Evolutionary conservation across 1,140 invertebrate species (phyloP).

Genomic region (Apis mellifera): Amel_HAv3.1 CM009931.2:17057001-17057500

Average conservation of each 20-base stretch:
- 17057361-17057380: not conserved
- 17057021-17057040: not conserved
- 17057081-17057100: not conserved
- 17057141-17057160: too few species aligned
- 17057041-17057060: not conserved
- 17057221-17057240: not conserved
- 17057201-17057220: not conserved
- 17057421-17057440: not conserved
- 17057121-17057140: too few species aligned
- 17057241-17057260: not conserved
- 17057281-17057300: not conserved
- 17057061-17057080: not conserved
- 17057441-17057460: not conserved
- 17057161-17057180: too few species aligned
- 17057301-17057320: not conserved
- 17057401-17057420: not conserved
- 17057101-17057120: not conserved
- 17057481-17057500: slow-evolving; percentile 5
- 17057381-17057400: not conserved
- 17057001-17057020: too few species aligned
- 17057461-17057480: not conserved
- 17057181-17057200: too few species aligned
- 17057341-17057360: not conserved
- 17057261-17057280: not conserved
- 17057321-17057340: not conserved